Evolutionary conservation across 2,888 invertebrate species (phyloP).

Genomic region (Cerceris rybyensis): DNA sequence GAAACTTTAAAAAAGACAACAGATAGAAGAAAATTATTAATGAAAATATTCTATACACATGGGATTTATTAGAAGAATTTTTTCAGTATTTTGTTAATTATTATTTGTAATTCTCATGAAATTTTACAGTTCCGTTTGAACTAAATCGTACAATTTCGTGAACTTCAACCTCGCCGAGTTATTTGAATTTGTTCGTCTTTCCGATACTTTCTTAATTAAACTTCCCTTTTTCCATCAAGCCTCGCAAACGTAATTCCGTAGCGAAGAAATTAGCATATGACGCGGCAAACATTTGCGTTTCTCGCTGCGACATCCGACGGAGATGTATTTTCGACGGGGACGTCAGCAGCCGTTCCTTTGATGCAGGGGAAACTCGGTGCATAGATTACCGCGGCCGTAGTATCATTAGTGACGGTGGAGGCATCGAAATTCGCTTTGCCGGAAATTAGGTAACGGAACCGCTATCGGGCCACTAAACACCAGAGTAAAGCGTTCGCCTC

Average conservation of each 20-base stretch:
- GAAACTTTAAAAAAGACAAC: too few relatives aligned
- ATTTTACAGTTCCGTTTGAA: too few relatives aligned
- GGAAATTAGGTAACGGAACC: slow-evolving; percentile 63
- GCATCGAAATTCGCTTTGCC: slow-evolving; percentile 57
- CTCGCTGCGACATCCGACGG: slow-evolving; percentile 19
- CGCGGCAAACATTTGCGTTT: slow-evolving; percentile 5
- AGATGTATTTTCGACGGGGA: slow-evolving; percentile 1
- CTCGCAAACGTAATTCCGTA: not conserved
- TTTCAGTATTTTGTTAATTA: too few relatives aligned
- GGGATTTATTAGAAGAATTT: too few relatives aligned
- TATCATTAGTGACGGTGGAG: slow-evolving; percentile 46
- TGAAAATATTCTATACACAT: too few relatives aligned
- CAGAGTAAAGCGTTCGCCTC: slow-evolving; percentile 20
- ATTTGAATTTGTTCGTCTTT: not conserved
- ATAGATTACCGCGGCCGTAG: slow-evolving; percentile 46
- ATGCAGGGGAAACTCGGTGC: slow-evolving; percentile 52
- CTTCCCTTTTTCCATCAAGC: not conserved
- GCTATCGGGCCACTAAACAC: slow-evolving; percentile 57
- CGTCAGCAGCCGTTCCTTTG: slow-evolving; percentile 31
- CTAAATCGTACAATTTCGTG: not conserved
- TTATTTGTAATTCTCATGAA: too few relatives aligned
- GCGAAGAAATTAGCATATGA: not conserved
- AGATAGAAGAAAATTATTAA: too few relatives aligned
- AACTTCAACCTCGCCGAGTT: not conserved
- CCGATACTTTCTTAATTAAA: not conserved